Percentiles rank a stretch among this genome's conserved stretches.
Conservation (phyloP, 1,140 invertebrate species). For the Drosophila sp. region DNA sequence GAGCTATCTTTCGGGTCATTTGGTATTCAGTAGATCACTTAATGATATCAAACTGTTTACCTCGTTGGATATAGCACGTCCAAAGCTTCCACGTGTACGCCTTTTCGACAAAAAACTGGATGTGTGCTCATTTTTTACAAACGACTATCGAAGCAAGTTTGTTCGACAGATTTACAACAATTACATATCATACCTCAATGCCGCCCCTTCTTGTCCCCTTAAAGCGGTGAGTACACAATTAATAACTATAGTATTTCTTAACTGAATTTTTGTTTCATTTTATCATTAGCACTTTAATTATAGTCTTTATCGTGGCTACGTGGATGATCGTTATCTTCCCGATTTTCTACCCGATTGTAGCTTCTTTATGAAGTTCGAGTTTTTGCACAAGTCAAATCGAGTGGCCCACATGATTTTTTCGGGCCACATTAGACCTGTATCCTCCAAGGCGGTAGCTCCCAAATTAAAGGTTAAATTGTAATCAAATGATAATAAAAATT, state of each 20-base stretch:
- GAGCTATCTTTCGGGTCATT: conserved; percentile 61
- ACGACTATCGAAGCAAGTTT: conserved; percentile 61
- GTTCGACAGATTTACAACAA: conserved; percentile 42
- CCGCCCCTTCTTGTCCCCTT: conserved; percentile 43
- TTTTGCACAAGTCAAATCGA: conserved; percentile 39
- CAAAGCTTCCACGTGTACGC: conserved; percentile 37
- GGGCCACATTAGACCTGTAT: conserved; percentile 29
- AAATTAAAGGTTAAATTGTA: background rate
- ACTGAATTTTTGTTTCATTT: background rate
- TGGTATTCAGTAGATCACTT: conserved; percentile 33
- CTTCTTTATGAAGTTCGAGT: conserved; percentile 43
- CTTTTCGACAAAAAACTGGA: conserved; percentile 57
- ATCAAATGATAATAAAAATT: background rate
- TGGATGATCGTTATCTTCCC: conserved; percentile 59
- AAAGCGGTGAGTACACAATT: conserved; percentile 45
- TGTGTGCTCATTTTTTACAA: conserved; percentile 50
- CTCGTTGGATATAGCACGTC: conserved; percentile 48
- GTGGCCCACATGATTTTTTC: conserved; percentile 45
- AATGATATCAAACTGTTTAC: conserved; percentile 38
- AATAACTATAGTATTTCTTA: background rate
- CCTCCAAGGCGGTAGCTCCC: background rate
- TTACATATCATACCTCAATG: conserved; percentile 49
- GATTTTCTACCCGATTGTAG: conserved; percentile 61
- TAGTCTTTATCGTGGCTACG: conserved; percentile 43
- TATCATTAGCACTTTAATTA: conserved; percentile 59